These are phyloP conservation scores for Byasa hedistus DNA, from an alignment of 2,888 invertebrate species.

Conservation along the genomic window DNA sequence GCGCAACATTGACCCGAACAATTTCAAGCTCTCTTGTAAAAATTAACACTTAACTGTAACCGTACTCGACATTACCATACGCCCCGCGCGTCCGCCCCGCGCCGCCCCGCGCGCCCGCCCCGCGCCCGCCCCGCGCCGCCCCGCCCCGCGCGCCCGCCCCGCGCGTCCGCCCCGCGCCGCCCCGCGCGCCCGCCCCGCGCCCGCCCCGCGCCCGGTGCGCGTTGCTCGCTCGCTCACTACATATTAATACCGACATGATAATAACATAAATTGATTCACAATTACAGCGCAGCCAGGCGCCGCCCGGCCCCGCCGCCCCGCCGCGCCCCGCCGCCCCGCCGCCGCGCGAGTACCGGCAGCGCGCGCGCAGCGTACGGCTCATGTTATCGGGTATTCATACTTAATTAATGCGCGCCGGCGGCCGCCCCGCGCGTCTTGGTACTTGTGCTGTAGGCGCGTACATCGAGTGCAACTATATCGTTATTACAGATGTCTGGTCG, in stretches of 20 bases:
- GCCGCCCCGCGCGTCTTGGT: slow-evolving; percentile 50
- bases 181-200: slow-evolving; percentile 49
- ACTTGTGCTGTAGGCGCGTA: slow-evolving; percentile 35
- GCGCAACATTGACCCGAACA: background rate
- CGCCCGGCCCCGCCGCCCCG: slow-evolving; percentile 64
- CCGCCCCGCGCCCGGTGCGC: slow-evolving; percentile 48
- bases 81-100: too few relatives aligned
- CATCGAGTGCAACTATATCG: too few relatives aligned
- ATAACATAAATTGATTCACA: slow-evolving; percentile 72
- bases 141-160: too few relatives aligned
- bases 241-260: slow-evolving; percentile 74
- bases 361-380: slow-evolving; percentile 69
- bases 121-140: too few relatives aligned
- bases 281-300: slow-evolving; percentile 63
- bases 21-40: background rate
- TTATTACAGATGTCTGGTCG: too few relatives aligned
- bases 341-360: slow-evolving; percentile 54
- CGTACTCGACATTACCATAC: too few relatives aligned
- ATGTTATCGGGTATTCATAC: slow-evolving; percentile 75
- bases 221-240: slow-evolving; percentile 48
- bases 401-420: slow-evolving; percentile 68
- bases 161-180: slow-evolving; percentile 1
- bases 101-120: too few relatives aligned
- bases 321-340: slow-evolving; percentile 40
- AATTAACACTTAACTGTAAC: background rate